Evolutionary conservation across 2,113 vertebrate species (phyloP).

Genomic region (Leiothrix lutea): DNA sequence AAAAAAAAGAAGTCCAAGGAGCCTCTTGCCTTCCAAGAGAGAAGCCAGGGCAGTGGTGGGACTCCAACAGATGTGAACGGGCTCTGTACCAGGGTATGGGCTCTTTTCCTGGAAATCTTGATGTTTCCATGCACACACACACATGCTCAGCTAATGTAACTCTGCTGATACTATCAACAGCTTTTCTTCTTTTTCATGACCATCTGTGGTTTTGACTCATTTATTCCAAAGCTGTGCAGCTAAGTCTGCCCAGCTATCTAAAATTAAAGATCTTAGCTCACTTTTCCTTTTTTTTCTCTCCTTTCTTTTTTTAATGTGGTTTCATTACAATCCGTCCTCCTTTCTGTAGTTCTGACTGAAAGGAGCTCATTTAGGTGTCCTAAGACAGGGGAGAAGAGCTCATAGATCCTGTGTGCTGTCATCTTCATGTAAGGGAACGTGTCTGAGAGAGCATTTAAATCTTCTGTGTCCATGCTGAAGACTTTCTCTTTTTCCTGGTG

Average conservation of each 20-base stretch:
- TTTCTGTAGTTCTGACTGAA: background rate
- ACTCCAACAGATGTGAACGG: background rate
- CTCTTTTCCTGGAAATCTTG: background rate
- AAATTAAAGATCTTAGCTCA: background rate
- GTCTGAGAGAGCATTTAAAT: background rate
- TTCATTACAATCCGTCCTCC: background rate
- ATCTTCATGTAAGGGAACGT: background rate
- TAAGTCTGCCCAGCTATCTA: background rate
- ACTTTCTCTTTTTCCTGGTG: background rate
- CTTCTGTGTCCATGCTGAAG: background rate
- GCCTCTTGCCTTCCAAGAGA: background rate
- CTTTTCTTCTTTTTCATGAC: conserved; percentile 9
- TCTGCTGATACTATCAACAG: background rate
- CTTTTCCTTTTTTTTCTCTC: background rate
- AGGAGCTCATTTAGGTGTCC: background rate
- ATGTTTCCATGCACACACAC: background rate
- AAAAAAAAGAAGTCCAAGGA: background rate
- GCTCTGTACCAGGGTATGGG: background rate
- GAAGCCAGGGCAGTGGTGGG: background rate
- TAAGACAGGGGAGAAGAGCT: background rate
- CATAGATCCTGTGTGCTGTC: background rate
- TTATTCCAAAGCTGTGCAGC: background rate
- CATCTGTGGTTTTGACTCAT: conserved; percentile 11
- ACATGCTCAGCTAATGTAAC: background rate
- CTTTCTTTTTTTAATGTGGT: background rate